Conservation (phyloP, 64 coral and sea anemone species). For the Anthopleura sola region DNA sequence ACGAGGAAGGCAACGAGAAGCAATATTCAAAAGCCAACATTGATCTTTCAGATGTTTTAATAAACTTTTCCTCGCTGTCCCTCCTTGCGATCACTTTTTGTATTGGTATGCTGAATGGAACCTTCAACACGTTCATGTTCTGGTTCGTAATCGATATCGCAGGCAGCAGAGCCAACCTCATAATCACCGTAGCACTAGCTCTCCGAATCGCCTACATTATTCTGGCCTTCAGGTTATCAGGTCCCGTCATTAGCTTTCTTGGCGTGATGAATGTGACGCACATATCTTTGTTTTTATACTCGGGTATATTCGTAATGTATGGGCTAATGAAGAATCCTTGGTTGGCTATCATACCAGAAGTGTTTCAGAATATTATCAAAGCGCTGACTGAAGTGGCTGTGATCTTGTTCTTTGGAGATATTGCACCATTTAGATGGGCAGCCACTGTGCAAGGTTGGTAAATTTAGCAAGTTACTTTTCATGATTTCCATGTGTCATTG, state of each 20-base stretch:
- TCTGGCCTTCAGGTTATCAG: constrained; percentile 15
- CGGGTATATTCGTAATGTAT: constrained; percentile 19
- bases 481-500: no score
- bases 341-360: constrained; percentile 33
- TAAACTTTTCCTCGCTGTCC: constrained; percentile 4
- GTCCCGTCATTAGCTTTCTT: neutral
- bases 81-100: constrained; percentile 25
- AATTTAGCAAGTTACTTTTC: neutral
- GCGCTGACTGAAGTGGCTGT: constrained; percentile 4
- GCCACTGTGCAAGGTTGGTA: constrained; percentile 38
- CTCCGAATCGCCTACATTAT: neutral
- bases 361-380: constrained; percentile 1
- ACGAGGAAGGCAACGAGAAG: neutral
- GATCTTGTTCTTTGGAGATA: constrained; percentile 32
- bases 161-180: constrained; percentile 1
- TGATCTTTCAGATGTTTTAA: constrained; percentile 2
- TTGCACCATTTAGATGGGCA: constrained; percentile 10
- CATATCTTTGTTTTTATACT: neutral
- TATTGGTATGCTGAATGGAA: constrained; percentile 29
- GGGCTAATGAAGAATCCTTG: constrained; percentile 27
- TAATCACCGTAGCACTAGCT: constrained; percentile 27
- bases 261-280: constrained; percentile 20
- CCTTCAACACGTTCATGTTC: constrained; percentile 38
- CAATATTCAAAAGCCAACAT: neutral
- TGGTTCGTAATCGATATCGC: constrained; percentile 35